Evolutionary conservation across 2,888 invertebrate species (phyloP), one percentile per base, ranked within the genome.

Genomic region (Molorchus minor): DNA sequence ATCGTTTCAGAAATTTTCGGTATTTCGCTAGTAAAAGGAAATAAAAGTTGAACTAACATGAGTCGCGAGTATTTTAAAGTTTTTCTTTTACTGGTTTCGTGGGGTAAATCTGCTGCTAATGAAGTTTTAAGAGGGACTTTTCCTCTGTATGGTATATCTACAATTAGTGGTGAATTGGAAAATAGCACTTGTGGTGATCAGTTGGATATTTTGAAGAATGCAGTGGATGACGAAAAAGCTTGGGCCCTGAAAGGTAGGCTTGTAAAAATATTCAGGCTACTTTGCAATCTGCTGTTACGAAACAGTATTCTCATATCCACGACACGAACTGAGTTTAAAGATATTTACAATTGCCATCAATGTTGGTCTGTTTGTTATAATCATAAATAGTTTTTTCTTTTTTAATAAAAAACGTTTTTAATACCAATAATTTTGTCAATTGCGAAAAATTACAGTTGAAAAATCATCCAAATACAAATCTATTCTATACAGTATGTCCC

Each of bases 191-290:
- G 77, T 57, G 55, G 35, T 16, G 33, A 67, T 17, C 61, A 77
- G 30, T 59, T 77, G 43, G 25, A 55, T 3, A 41, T 54, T n/a
- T 61, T 76, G n/a, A 66, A 55, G 15, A 44, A 65, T n/a, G 75
- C 68, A 0, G 62, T 75, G 3, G 68, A 72, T n/a, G 51, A 56
- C 8, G 56, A 61, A 13, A 62, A 71, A 36, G 64, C 72, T 52
- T 77, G 77, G 77, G 76, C 74, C n/a, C 51, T 77, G 5, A 77
- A 77, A 71, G 71, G 77, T 77, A 65, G 25, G 7, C 49, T n/a
- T 40, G 13, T 25, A 12, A 49, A 12, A 8, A 43, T 45, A 13
- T 8, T 41, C 25, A 25, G 25, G 25, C 8, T 25, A 5, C 25
- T 8, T 25, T 25, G 25, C 3, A 25, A 25, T 3, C 4, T 25